Evolutionary conservation across 92 coral and sea anemone species (phyloP).

Genomic region (Heliopora coerulea): DNA sequence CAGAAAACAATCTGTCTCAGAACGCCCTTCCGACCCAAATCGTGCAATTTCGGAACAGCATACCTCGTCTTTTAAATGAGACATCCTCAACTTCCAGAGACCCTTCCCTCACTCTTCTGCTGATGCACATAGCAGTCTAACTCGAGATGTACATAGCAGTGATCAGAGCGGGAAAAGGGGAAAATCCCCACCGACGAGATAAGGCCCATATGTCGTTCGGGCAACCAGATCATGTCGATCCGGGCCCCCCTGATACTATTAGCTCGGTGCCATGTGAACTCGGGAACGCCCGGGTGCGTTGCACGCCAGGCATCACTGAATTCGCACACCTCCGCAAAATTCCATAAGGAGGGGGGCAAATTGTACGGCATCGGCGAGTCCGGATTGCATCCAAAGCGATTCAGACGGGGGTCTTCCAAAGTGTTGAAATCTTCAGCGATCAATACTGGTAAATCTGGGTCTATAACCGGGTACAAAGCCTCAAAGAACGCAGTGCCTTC

Average conservation of each 20-base stretch:
- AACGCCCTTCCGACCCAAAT: conserved; percentile 42
- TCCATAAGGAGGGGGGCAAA: not conserved
- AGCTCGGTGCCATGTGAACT: conserved; percentile 41
- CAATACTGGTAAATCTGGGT: not conserved
- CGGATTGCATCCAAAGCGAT: conserved; percentile 13
- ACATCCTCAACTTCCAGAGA: conserved; percentile 54
- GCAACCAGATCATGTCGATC: conserved; percentile 49
- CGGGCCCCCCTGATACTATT: conserved; percentile 48
- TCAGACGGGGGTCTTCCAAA: not conserved
- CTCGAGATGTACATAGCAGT: conserved; percentile 19
- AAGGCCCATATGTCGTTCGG: conserved; percentile 12
- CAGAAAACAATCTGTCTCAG: not conserved
- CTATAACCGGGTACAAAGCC: not conserved
- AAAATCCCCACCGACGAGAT: conserved; percentile 13
- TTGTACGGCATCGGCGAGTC: conserved; percentile 27
- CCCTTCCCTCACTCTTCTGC: conserved; percentile 50
- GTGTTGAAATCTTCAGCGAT: conserved; percentile 23
- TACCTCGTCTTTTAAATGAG: conserved; percentile 38
- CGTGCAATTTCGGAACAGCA: not conserved
- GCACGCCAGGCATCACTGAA: conserved; percentile 44
- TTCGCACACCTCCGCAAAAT: not conserved
- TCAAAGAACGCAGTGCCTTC: conserved; percentile 33
- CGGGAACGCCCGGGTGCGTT: not conserved
- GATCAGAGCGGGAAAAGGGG: conserved; percentile 52
- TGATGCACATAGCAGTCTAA: conserved; percentile 13